Evolutionary conservation across 1,140 invertebrate genomes (phyloP).

Genomic region (Euura lappo): DNA sequence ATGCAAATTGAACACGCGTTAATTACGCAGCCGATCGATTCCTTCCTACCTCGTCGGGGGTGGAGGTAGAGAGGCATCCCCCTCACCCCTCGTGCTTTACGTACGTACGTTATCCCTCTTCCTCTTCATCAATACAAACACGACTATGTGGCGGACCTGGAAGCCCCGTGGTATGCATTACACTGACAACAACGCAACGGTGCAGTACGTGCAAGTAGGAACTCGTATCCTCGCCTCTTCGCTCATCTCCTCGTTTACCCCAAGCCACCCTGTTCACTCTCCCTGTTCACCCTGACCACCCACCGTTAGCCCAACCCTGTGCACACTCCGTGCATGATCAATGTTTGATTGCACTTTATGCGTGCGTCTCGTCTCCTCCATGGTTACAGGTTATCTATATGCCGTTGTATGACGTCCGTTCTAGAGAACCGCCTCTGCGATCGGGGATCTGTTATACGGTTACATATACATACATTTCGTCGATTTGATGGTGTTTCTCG

Average conservation of each 20-base stretch:
- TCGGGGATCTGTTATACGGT: no score
- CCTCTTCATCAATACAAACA: neutral
- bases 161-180: neutral
- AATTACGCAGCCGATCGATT: conserved; percentile 6
- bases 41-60: conserved; percentile 1
- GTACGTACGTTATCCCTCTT: neutral
- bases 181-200: neutral
- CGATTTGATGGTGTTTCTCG: no score
- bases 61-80: no score
- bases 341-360: neutral
- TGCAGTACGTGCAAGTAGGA: neutral
- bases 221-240: neutral
- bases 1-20: conserved; percentile 7
- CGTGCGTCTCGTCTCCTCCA: neutral
- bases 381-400: no score
- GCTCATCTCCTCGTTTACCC: neutral
- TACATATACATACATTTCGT: no score
- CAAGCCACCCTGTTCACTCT: neutral
- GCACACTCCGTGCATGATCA: conserved; percentile 8
- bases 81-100: neutral
- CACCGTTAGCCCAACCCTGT: conserved; percentile 1
- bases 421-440: no score
- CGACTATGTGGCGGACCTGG: neutral
- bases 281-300: neutral
- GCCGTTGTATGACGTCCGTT: no score